Percentiles rank a stretch among this genome's conserved stretches.
Conservation (phyloP, 1,140 invertebrate species). For the Orchesella cincta region DNA sequence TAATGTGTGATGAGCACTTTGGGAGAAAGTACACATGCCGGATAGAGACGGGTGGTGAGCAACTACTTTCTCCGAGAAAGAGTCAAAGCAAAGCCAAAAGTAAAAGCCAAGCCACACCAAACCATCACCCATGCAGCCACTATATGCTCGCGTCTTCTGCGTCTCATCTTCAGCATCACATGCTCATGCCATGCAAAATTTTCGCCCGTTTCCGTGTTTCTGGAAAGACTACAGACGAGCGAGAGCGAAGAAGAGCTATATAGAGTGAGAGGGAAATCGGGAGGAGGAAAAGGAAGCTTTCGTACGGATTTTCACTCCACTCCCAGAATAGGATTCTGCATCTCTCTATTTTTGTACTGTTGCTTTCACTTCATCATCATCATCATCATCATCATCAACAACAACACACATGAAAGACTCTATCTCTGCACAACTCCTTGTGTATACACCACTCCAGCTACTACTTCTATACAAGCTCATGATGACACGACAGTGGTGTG, state of each 20-base stretch:
- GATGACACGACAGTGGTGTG: too few species aligned
- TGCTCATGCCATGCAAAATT: background rate
- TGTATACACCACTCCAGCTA: background rate
- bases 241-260: too few species aligned
- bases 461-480: too few species aligned
- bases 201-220: background rate
- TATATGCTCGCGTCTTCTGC: background rate
- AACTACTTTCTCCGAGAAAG: slow-evolving; percentile 8
- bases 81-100: background rate
- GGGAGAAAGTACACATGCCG: background rate
- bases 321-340: background rate
- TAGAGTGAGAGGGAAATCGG: background rate
- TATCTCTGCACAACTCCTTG: background rate
- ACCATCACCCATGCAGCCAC: too few species aligned
- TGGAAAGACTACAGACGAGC: background rate
- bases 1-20: background rate
- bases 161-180: background rate
- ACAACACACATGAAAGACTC: too few species aligned
- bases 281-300: slow-evolving; percentile 7
- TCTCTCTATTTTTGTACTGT: slow-evolving; percentile 8
- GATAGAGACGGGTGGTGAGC: background rate
- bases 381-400: too few species aligned
- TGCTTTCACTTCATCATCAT: slow-evolving; percentile 17
- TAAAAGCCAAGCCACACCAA: too few species aligned
- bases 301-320: too few species aligned